phyloP scores from a whole-genome alignment of 1,140 invertebrate species.

The Andrena cerasifolii region DNA sequence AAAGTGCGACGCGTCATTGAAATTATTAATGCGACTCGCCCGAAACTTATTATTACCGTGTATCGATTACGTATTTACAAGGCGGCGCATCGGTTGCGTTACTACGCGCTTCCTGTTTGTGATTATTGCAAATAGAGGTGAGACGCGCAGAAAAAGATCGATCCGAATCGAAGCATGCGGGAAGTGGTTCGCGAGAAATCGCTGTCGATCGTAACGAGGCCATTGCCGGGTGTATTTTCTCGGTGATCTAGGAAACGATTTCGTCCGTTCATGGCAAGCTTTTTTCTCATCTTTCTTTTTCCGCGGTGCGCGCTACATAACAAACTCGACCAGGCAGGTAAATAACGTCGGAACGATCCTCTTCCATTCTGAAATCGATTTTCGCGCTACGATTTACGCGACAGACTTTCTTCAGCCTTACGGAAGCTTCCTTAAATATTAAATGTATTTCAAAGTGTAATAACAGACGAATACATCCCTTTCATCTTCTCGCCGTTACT shows the following conservation, averaged over 20 bases:
- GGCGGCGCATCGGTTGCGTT: neutral
- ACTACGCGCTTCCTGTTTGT: neutral
- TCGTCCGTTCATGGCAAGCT: slow-evolving; percentile 18
- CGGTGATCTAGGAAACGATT: slow-evolving; percentile 62
- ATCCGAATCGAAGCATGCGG: slow-evolving; percentile 56
- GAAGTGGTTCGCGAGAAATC: slow-evolving; percentile 65
- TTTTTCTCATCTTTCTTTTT: slow-evolving; percentile 13
- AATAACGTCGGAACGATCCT: neutral
- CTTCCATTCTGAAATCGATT: neutral
- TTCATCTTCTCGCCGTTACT: no score
- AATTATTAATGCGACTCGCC: no score
- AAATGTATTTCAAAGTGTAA: no score
- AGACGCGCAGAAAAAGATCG: slow-evolving; percentile 5
- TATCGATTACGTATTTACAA: neutral
- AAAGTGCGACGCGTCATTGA: neutral
- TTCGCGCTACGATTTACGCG: neutral
- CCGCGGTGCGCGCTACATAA: slow-evolving; percentile 18
- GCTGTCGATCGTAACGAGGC: slow-evolving; percentile 55
- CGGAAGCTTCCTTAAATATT: neutral
- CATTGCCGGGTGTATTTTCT: slow-evolving; percentile 65
- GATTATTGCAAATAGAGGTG: neutral
- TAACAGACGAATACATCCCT: no score
- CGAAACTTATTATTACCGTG: no score
- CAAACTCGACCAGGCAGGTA: slow-evolving; percentile 16
- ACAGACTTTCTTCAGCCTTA: neutral